Percentiles rank a stretch among this genome's conserved stretches.
Conservation (phyloP, 2,113 vertebrate genomes). For the Periophthalmus modestus region DNA sequence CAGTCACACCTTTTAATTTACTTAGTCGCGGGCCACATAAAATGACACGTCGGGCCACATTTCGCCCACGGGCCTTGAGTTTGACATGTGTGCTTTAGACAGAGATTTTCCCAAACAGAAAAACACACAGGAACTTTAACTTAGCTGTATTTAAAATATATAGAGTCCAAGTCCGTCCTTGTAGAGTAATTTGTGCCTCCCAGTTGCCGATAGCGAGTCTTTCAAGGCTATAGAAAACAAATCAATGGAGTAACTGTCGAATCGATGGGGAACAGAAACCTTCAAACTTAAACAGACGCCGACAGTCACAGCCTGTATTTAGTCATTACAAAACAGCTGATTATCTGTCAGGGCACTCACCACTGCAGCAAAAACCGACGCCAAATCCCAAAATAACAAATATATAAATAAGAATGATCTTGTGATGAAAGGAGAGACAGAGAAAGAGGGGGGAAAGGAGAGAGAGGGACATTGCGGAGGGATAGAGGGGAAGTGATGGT, state of each 20-base stretch:
- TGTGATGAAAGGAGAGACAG: slow-evolving; percentile 54
- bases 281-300: background rate
- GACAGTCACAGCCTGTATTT: slow-evolving; percentile 14
- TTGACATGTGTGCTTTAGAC: too few relatives aligned
- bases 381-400: slow-evolving; percentile 51
- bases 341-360: slow-evolving; percentile 20
- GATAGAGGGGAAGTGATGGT: slow-evolving; percentile 36
- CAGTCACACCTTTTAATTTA: too few relatives aligned
- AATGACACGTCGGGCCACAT: too few relatives aligned
- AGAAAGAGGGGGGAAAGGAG: slow-evolving; percentile 8
- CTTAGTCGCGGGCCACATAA: too few relatives aligned
- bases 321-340: background rate
- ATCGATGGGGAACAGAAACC: slow-evolving; percentile 19
- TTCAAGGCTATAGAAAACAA: slow-evolving; percentile 21
- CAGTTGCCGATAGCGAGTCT: slow-evolving; percentile 22
- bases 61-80: too few relatives aligned
- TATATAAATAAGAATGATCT: slow-evolving; percentile 67
- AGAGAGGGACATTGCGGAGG: slow-evolving; percentile 5
- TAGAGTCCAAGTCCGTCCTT: background rate
- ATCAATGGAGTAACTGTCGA: slow-evolving; percentile 51
- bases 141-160: slow-evolving; percentile 11
- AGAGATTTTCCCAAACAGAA: too few relatives aligned
- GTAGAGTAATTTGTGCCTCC: slow-evolving; percentile 20
- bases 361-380: slow-evolving; percentile 32
- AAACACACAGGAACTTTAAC: too few relatives aligned